Conservation (phyloP, 2,113 vertebrate genomes). For the Bos indicus region DNA sequence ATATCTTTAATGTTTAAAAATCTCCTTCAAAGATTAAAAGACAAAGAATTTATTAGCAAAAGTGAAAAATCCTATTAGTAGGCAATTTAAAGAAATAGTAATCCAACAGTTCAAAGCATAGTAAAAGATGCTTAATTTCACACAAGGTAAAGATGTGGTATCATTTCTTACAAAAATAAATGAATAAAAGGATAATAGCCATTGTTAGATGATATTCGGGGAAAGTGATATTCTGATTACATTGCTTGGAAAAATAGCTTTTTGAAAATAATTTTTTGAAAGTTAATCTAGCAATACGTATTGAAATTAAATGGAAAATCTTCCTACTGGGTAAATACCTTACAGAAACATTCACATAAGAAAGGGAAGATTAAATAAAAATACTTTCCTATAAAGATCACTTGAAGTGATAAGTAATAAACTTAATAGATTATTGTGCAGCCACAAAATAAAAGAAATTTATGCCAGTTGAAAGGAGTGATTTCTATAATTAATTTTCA, state of each 20-base stretch:
- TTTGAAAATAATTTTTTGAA: not conserved
- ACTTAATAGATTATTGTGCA: not conserved
- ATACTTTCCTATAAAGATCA: not conserved
- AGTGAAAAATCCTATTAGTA: not conserved
- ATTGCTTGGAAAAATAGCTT: not conserved
- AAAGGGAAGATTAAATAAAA: not conserved
- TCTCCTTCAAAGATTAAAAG: not conserved
- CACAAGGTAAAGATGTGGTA: not conserved
- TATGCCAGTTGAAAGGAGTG: not conserved
- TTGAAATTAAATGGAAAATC: not conserved
- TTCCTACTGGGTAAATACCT: not conserved
- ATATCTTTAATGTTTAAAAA: not conserved
- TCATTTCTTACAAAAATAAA: not conserved
- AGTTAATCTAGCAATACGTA: not conserved
- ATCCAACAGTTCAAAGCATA: not conserved
- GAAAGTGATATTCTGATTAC: not conserved
- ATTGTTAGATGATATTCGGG: not conserved
- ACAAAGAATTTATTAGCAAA: not conserved
- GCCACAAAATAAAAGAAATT: not conserved
- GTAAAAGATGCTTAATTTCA: not conserved
- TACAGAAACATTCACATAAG: not conserved
- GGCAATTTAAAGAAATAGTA: not conserved
- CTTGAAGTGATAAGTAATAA: not conserved
- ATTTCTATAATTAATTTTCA: not conserved
- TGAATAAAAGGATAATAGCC: not conserved